Percentiles rank a stretch among this genome's conserved stretches.
Evolutionary conservation across 2,113 vertebrate genomes (phyloP).

Genomic region (Nematolebias whitei): DNA sequence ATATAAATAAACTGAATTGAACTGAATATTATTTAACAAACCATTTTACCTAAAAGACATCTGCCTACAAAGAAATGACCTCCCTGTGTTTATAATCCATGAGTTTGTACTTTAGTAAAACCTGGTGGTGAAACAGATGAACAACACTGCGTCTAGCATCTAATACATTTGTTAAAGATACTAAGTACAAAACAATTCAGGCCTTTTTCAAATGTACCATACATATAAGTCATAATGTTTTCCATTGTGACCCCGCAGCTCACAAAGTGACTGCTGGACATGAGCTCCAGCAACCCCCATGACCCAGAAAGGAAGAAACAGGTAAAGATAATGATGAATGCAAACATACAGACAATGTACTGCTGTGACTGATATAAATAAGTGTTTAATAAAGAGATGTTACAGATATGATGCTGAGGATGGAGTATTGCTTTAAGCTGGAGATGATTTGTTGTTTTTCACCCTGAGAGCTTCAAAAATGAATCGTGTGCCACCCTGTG

Average conservation of each 20-base stretch:
- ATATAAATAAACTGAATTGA: too few relatives aligned
- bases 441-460: conserved; percentile 74
- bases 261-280: too few relatives aligned
- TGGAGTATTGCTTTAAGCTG: conserved; percentile 82
- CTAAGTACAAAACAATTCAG: conserved; percentile 87
- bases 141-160: conserved; percentile 85
- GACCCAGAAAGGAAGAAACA: too few relatives aligned
- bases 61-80: too few relatives aligned
- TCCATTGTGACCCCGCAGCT: too few relatives aligned
- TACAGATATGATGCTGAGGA: conserved; percentile 11
- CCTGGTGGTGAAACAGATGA: conserved; percentile 57
- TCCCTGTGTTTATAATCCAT: too few relatives aligned
- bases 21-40: too few relatives aligned
- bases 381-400: conserved; percentile 28
- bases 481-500: background rate
- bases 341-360: conserved; percentile 86
- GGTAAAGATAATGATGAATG: too few relatives aligned
- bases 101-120: conserved; percentile 77
- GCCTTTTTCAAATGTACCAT: conserved; percentile 83
- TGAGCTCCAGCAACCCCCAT: too few relatives aligned
- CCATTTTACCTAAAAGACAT: too few relatives aligned
- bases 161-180: conserved; percentile 91
- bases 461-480: conserved; percentile 68
- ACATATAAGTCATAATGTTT: conserved; percentile 92
- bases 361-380: conserved; percentile 95